Percentiles rank a stretch among this genome's conserved stretches.
Conservation (phyloP, 2,113 vertebrate genomes). For the Australoheros scitulus region DNA sequence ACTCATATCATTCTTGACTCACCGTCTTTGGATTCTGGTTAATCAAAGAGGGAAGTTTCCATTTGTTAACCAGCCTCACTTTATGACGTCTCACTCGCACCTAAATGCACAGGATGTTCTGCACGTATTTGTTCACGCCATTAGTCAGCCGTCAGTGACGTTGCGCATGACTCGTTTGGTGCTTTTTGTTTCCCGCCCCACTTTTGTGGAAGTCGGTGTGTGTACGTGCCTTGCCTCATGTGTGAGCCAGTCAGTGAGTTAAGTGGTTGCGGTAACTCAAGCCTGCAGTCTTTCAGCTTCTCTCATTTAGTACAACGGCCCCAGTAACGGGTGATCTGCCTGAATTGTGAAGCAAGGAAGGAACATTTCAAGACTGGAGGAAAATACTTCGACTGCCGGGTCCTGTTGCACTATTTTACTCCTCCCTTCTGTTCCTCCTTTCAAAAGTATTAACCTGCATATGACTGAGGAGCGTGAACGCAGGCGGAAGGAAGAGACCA, state of each 20-base stretch:
- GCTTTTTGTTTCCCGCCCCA: neutral
- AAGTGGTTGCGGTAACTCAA: neutral
- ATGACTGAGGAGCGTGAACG: neutral
- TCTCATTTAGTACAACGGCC: neutral
- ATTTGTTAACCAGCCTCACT: neutral
- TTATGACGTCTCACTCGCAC: neutral
- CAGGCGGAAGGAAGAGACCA: neutral
- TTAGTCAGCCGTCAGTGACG: constrained; percentile 9
- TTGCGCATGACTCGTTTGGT: neutral
- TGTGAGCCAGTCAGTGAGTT: neutral
- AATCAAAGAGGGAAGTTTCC: neutral
- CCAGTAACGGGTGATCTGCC: neutral
- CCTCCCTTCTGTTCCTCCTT: neutral
- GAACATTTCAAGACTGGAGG: neutral
- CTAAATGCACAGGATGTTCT: neutral
- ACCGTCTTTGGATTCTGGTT: neutral
- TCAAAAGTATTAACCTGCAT: neutral
- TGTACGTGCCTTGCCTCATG: constrained; percentile 31
- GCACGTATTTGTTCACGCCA: neutral
- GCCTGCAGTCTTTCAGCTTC: neutral
- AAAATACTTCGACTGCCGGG: constrained; percentile 25
- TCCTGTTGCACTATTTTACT: constrained; percentile 22
- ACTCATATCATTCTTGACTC: neutral
- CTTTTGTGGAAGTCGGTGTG: neutral
- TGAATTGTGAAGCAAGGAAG: neutral